phyloP scores from a whole-genome alignment of 2,888 invertebrate genomes.

The Chrysolina oricalcia region DNA sequence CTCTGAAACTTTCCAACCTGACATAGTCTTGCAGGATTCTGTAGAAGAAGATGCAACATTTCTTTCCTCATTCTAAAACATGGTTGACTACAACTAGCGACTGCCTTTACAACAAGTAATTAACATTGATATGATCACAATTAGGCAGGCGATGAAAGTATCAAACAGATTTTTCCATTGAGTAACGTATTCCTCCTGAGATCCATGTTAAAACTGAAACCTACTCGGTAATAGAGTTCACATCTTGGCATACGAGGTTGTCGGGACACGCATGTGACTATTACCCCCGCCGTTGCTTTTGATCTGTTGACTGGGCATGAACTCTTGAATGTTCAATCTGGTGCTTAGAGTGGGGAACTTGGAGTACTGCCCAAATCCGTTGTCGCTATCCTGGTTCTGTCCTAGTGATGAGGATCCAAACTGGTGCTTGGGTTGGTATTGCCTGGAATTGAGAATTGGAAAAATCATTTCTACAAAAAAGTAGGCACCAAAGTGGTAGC shows the following conservation, averaged over 20 bases:
- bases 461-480: not conserved
- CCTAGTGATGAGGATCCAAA: not conserved
- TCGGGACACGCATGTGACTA: constrained; percentile 42
- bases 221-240: not conserved
- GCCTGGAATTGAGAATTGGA: not conserved
- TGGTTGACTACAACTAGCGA: too few species aligned
- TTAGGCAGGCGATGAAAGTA: too few species aligned
- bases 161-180: too few species aligned
- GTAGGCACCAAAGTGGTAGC: too few species aligned
- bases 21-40: too few species aligned
- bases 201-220: too few species aligned
- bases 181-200: too few species aligned
- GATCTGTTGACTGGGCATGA: constrained; percentile 57
- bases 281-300: constrained; percentile 49
- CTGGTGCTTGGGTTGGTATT: constrained; percentile 2
- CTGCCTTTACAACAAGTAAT: too few species aligned
- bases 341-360: constrained; percentile 42
- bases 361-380: constrained; percentile 38
- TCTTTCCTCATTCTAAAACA: too few species aligned
- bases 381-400: constrained; percentile 10
- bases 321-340: constrained; percentile 52
- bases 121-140: too few species aligned
- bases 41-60: too few species aligned
- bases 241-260: constrained; percentile 33
- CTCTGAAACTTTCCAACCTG: too few species aligned